These are phyloP conservation scores for Labeo rohita DNA, from an alignment of 2,113 vertebrate genomes.

Conservation along the genomic window DNA sequence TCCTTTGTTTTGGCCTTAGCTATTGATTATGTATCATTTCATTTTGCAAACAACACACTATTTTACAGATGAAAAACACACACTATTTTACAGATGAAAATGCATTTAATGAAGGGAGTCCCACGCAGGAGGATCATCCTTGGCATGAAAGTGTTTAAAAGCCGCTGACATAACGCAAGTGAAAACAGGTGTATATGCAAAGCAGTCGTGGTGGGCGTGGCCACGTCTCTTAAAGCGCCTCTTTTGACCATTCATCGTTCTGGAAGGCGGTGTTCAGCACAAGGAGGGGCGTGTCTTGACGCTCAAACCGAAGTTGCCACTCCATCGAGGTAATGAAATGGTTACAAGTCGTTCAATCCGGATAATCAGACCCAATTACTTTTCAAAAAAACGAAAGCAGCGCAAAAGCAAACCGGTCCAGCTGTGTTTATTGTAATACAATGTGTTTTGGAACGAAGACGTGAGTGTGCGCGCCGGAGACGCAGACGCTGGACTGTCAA, in stretches of 20 bases:
- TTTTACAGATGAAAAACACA: background rate
- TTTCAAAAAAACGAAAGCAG: background rate
- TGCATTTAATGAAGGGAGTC: background rate
- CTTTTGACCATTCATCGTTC: conserved; percentile 25
- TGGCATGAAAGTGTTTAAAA: background rate
- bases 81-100: background rate
- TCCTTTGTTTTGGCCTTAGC: too few relatives aligned
- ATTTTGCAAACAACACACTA: too few relatives aligned
- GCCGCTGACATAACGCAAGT: background rate
- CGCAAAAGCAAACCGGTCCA: background rate
- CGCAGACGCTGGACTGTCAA: conserved; percentile 28
- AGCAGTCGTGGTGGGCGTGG: background rate
- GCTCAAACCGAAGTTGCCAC: conserved; percentile 28
- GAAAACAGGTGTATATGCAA: conserved; percentile 22
- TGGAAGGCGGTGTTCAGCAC: background rate
- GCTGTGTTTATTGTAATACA: background rate
- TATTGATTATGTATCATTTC: too few relatives aligned
- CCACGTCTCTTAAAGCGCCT: background rate
- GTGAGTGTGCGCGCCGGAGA: conserved; percentile 32
- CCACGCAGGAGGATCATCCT: background rate
- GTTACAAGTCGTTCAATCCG: conserved; percentile 30
- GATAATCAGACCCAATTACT: conserved; percentile 17
- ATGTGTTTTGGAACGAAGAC: conserved; percentile 31
- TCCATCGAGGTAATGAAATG: conserved; percentile 33
- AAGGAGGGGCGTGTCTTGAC: background rate